Evolutionary conservation across 1,140 invertebrate species (phyloP), one percentile per base, ranked within the genome.

Genomic region (Tetranychus urticae): DNA sequence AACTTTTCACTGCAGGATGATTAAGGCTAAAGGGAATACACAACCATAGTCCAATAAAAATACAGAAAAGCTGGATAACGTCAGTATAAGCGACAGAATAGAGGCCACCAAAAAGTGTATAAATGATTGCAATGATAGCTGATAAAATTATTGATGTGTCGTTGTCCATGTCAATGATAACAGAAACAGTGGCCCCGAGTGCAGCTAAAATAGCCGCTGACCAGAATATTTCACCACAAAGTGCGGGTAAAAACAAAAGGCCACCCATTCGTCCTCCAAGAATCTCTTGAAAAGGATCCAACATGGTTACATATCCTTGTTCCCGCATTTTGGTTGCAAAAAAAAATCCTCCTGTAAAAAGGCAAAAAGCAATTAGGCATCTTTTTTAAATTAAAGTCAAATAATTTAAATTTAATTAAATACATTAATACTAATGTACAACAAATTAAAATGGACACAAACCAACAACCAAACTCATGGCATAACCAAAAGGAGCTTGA

Each of bases 81-180:
- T 98, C 94, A 1, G 94, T 97, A 71, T 97, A 98, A 1, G 93
- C 93, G 45, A 98, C 94, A 47, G 91, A 88, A 73, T 97, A 97
- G 10, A 97, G 78, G 0, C 94, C 94, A 1, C 94, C 94, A 70
- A 96, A 92, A 23, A 97, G 78, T 0, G 94, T 98, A 75, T 98
- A 98, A 73, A 93, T 86, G 35, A 97, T 82, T 14, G 93, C 93
- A 64, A 98, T 92, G 71, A 83, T 88, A 3, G 93, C 85, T 64
- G 90, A 96, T 66, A 96, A 78, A 62, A 97, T 88, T 55, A 97
- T 89, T 12, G 90, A 90, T 2, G 84, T 84, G 60, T 80, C 78
- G 67, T 92, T 87, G 68, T 92, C 85, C 79, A 97, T 85, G 70
- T 94, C 87, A 66, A 97, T 86, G 70, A 97, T 97, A 3, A 98